These are phyloP conservation scores for Xestia sexstrigata DNA, from an alignment of 2,888 invertebrate species.

Conservation along the genomic window DNA sequence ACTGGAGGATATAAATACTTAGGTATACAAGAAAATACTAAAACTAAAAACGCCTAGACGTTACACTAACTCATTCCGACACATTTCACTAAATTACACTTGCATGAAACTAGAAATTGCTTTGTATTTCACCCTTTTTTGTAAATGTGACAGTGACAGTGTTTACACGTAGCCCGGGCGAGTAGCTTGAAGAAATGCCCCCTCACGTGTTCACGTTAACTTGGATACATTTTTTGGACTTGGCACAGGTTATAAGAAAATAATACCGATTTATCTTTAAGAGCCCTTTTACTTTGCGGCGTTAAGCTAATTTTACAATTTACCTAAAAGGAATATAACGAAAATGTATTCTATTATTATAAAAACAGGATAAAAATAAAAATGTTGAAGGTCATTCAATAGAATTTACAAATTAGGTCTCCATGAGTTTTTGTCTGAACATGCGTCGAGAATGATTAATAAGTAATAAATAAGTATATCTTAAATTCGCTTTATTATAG, in stretches of 20 bases:
- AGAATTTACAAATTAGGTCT: too few species aligned
- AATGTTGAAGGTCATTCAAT: too few species aligned
- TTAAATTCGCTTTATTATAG: too few species aligned
- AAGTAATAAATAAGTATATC: too few species aligned
- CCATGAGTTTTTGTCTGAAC: too few species aligned
- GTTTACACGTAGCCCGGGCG: conserved; percentile 80
- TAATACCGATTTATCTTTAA: neutral
- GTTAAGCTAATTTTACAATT: neutral
- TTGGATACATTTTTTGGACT: conserved; percentile 71
- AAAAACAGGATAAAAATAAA: too few species aligned
- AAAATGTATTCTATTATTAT: too few species aligned
- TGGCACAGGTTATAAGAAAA: conserved; percentile 65
- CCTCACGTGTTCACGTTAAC: conserved; percentile 81
- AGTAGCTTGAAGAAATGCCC: conserved; percentile 82
- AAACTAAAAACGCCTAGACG: conserved; percentile 6
- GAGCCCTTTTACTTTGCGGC: neutral
- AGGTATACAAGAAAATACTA: neutral
- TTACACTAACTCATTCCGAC: conserved; percentile 45
- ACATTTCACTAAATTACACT: conserved; percentile 73
- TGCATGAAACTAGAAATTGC: conserved; percentile 81
- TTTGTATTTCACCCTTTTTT: conserved; percentile 79
- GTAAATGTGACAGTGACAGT: conserved; percentile 81
- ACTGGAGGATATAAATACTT: neutral
- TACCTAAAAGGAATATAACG: neutral
- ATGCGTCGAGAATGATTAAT: too few species aligned